phyloP scores from a whole-genome alignment of 2,113 vertebrate genomes.

The Cranoglanis bouderius region DNA sequence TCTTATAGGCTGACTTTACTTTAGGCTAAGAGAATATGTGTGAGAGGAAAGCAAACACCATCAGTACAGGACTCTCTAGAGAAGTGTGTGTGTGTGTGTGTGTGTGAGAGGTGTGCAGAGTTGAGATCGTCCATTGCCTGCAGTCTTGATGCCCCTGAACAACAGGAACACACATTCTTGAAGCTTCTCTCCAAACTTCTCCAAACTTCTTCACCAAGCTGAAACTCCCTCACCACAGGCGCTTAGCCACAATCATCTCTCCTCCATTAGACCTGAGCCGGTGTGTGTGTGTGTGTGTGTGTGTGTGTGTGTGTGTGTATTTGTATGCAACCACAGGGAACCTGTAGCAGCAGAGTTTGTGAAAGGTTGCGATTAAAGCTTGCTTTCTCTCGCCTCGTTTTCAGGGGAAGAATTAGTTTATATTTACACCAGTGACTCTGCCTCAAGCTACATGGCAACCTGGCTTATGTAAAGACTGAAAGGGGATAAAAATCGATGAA shows the following conservation, averaged over 20 bases:
- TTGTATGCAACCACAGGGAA: not conserved
- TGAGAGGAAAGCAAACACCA: not conserved
- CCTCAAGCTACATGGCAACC: conserved; percentile 51
- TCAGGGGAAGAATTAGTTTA: conserved; percentile 52
- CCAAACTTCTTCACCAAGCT: conserved; percentile 42
- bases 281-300: conserved; percentile 18
- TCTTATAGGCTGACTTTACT: not conserved
- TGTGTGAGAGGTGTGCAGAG: not conserved
- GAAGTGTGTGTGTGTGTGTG: not conserved
- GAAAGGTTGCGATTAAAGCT: conserved; percentile 33
- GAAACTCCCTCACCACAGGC: conserved; percentile 32
- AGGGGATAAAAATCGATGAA: conserved; percentile 41
- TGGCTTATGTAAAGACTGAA: conserved; percentile 56
- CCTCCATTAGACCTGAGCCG: conserved; percentile 23
- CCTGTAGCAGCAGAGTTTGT: conserved; percentile 12
- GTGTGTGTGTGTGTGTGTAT: conserved; percentile 24
- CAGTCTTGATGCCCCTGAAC: conserved; percentile 27
- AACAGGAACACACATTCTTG: conserved; percentile 32
- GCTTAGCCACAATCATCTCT: conserved; percentile 35
- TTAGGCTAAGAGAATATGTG: not conserved
- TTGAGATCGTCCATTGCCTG: conserved; percentile 38
- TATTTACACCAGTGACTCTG: conserved; percentile 60
- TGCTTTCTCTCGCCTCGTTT: conserved; percentile 35
- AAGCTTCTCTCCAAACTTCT: conserved; percentile 42
- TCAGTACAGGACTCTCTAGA: conserved; percentile 15